These are phyloP conservation scores for Pardosa pseudoannulata DNA, from an alignment of 2,888 invertebrate genomes.

Conservation along the genomic window DNA sequence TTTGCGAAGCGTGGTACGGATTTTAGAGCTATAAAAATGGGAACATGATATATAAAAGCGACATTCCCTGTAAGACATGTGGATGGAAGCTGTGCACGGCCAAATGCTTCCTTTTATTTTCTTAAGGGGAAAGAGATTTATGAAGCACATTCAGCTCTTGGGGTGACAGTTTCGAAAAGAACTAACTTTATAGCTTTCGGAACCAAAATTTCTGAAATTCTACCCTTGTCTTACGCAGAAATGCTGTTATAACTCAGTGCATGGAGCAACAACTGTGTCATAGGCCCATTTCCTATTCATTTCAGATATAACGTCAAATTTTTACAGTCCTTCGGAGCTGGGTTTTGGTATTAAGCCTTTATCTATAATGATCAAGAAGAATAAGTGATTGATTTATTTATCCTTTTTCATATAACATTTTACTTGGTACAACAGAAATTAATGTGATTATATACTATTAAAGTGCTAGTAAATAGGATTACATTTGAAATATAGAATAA, in stretches of 20 bases:
- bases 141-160: not conserved
- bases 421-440: too few relatives aligned
- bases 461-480: too few relatives aligned
- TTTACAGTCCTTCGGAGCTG: too few relatives aligned
- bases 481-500: too few relatives aligned
- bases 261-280: not conserved
- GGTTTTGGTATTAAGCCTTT: too few relatives aligned
- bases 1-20: not conserved
- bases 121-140: not conserved
- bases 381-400: too few relatives aligned
- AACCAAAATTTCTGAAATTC: not conserved
- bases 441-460: too few relatives aligned
- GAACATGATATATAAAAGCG: not conserved
- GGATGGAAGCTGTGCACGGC: not conserved
- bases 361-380: too few relatives aligned
- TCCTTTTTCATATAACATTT: too few relatives aligned
- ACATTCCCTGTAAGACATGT: conserved; percentile 14
- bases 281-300: not conserved
- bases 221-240: not conserved
- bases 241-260: not conserved
- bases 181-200: not conserved
- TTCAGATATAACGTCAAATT: too few relatives aligned
- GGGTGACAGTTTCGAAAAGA: not conserved
- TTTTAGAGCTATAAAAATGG: conserved; percentile 12
- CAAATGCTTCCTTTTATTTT: not conserved